Conservation (phyloP, 37 sponge, comb jelly and placozoan genomes). For the Bolinopsis microptera region DNA sequence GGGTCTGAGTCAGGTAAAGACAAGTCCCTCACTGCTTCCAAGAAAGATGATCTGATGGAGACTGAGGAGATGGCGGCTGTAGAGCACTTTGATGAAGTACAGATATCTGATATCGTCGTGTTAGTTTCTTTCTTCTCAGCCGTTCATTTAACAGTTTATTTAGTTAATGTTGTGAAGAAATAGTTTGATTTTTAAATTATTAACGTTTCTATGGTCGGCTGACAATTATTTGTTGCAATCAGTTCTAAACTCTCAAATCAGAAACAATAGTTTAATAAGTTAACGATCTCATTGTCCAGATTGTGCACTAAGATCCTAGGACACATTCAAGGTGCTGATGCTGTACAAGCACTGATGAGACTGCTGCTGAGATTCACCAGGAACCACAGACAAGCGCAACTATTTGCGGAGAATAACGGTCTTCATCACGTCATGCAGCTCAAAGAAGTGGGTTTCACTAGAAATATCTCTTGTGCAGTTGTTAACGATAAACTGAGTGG, state of each 20-base stretch:
- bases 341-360: conserved; percentile 80
- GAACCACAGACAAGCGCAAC: conserved; percentile 70
- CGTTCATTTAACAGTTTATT: no score
- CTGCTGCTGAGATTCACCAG: conserved; percentile 85
- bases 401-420: conserved; percentile 82
- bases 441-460: conserved; percentile 68
- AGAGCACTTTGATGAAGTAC: not conserved
- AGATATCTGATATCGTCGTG: conserved; percentile 9
- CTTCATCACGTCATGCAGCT: conserved; percentile 80
- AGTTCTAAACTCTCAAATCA: no score
- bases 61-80: not conserved
- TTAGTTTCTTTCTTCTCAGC: not conserved
- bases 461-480: no score
- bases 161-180: not conserved
- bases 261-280: no score
- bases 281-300: no score
- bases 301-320: conserved; percentile 31
- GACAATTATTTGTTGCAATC: no score
- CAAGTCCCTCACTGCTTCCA: not conserved
- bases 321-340: conserved; percentile 14
- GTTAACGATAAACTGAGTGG: no score
- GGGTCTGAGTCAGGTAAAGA: not conserved
- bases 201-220: no score
- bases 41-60: not conserved
- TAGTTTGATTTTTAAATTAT: no score